Conservation (phyloP, 2,797 vertebrate genomes). For the Gouania willdenowi region DNA sequence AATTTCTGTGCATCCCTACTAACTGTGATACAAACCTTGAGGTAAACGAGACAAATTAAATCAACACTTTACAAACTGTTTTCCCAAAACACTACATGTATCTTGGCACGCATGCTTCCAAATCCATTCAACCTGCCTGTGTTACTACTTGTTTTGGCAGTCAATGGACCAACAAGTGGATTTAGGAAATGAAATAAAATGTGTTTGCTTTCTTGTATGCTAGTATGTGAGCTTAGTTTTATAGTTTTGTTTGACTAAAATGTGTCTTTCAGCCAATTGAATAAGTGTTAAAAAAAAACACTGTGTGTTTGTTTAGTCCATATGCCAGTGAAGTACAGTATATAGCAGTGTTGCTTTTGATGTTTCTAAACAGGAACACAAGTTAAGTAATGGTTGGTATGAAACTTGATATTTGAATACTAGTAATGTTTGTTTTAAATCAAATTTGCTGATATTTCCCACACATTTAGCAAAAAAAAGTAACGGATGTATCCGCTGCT, state of each 20-base stretch:
- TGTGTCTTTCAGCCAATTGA: conserved; percentile 53
- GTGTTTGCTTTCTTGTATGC: conserved; percentile 6
- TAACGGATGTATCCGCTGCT: background rate
- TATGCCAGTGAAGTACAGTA: conserved; percentile 62
- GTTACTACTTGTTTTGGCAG: conserved; percentile 20
- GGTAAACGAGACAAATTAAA: background rate
- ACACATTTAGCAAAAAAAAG: conserved; percentile 8
- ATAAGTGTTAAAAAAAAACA: conserved; percentile 78
- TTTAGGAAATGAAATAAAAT: too few relatives aligned
- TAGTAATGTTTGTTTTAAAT: conserved; percentile 3
- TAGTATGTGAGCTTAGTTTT: conserved; percentile 34
- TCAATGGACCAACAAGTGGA: too few relatives aligned
- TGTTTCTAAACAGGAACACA: conserved; percentile 40
- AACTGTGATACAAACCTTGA: too few relatives aligned
- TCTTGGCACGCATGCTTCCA: background rate
- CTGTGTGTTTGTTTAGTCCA: conserved; percentile 72
- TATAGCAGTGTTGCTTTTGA: conserved; percentile 61
- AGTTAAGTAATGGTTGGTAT: conserved; percentile 39
- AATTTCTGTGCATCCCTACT: too few relatives aligned
- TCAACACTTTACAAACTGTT: conserved; percentile 1
- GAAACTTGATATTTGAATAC: conserved; percentile 22
- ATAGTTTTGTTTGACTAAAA: conserved; percentile 36
- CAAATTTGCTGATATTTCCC: conserved; percentile 14
- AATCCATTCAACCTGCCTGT: conserved; percentile 7
- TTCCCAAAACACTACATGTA: background rate